phyloP scores from a whole-genome alignment of 2,797 vertebrate species.

The Alfaro cultratus region DNA sequence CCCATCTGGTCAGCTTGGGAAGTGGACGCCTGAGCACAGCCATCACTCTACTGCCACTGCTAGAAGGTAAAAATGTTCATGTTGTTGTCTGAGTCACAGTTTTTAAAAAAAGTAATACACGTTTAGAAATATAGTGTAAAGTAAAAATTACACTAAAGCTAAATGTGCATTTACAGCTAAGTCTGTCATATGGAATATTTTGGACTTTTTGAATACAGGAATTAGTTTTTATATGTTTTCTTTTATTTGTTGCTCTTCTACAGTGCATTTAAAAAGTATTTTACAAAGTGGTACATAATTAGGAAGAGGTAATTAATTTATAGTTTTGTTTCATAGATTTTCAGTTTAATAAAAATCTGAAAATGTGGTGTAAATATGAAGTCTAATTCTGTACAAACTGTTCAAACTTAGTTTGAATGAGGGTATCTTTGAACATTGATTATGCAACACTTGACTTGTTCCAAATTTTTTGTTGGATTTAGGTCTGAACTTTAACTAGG shows the following conservation, averaged over 20 bases:
- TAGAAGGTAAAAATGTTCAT: slow-evolving; percentile 84
- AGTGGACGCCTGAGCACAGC: slow-evolving; percentile 95
- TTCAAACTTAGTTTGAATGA: background rate
- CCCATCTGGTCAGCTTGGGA: slow-evolving; percentile 96
- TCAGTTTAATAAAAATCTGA: background rate
- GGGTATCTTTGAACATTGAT: background rate
- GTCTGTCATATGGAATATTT: background rate
- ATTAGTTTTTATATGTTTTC: background rate
- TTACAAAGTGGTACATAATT: background rate
- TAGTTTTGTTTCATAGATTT: background rate
- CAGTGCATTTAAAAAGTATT: background rate
- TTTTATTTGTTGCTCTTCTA: background rate
- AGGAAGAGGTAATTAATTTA: background rate
- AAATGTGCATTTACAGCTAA: background rate
- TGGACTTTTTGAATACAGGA: background rate
- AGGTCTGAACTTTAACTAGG: background rate
- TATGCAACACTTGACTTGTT: background rate
- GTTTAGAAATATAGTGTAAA: background rate
- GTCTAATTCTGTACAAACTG: background rate
- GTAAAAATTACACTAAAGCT: background rate
- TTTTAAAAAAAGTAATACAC: background rate
- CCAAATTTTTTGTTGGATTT: background rate
- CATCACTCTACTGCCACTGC: slow-evolving; percentile 92
- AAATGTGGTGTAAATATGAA: background rate
- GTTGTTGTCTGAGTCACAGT: background rate